These are phyloP conservation scores for Callimorpha dominula DNA, from an alignment of 2,888 invertebrate genomes.

Conservation along the genomic window DNA sequence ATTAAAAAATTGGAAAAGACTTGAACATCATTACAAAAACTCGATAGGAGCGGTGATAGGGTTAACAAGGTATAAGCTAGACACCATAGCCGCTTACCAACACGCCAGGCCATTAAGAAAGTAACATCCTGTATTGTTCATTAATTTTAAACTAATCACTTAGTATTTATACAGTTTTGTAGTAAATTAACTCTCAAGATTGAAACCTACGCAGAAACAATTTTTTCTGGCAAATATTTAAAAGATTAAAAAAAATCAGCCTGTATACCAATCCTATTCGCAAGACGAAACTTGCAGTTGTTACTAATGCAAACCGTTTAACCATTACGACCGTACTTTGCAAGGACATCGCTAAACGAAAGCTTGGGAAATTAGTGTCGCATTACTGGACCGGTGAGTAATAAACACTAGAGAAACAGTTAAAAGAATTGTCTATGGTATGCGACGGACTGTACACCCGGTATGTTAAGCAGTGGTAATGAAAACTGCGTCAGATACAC, in stretches of 20 bases:
- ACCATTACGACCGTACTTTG: conserved; percentile 40
- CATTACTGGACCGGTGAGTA: conserved; percentile 59
- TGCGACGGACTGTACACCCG: conserved; percentile 56
- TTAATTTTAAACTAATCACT: neutral
- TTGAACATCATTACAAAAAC: neutral
- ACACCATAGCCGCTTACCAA: neutral
- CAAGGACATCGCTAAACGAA: conserved; percentile 50
- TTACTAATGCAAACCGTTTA: conserved; percentile 34
- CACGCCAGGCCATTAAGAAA: neutral
- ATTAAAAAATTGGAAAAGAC: no score
- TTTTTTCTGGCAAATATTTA: neutral
- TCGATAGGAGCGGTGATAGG: neutral
- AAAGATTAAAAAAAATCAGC: neutral
- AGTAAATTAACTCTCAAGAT: no score
- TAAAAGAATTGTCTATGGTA: conserved; percentile 61
- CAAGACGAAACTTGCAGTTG: neutral
- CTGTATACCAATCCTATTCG: neutral
- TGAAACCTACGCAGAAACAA: neutral
- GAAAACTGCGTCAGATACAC: conserved; percentile 70
- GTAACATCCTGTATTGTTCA: neutral
- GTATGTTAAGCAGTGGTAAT: conserved; percentile 81
- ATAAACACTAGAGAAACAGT: conserved; percentile 66
- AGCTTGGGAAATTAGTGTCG: conserved; percentile 61
- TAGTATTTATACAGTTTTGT: neutral
- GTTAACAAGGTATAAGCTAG: neutral